A percentile compares a stretch with the other conserved stretches of the same genome.
phyloP scores from a whole-genome alignment of 1,140 invertebrate genomes.

The Formica exsecta region DNA sequence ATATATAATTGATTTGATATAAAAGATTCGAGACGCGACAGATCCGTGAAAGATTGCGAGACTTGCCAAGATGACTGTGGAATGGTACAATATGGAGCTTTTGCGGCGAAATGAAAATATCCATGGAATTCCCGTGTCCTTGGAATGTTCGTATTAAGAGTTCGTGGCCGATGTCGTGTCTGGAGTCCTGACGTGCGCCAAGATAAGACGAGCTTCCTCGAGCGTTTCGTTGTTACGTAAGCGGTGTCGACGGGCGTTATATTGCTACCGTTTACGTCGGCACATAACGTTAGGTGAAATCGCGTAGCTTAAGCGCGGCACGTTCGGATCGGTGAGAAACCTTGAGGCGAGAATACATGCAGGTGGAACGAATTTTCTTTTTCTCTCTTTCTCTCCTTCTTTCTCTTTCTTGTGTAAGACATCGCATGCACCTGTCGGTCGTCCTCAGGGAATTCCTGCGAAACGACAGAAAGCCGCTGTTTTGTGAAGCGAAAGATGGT shows the following conservation, averaged over 20 bases:
- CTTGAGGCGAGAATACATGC: constrained; percentile 55
- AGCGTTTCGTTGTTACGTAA: constrained; percentile 49
- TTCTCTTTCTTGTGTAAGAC: not conserved
- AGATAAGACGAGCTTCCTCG: constrained; percentile 41
- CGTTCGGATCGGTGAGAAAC: constrained; percentile 10
- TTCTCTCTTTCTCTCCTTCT: constrained; percentile 10
- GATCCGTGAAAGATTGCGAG: not conserved
- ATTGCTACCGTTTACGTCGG: constrained; percentile 59
- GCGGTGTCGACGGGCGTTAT: constrained; percentile 39
- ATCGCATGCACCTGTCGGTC: constrained; percentile 60
- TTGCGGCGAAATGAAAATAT: constrained; percentile 50
- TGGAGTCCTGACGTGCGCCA: constrained; percentile 33
- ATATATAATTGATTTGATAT: not conserved
- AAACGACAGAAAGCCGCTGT: not conserved
- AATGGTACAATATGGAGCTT: not conserved
- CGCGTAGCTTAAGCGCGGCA: not conserved
- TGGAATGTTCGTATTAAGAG: constrained; percentile 67
- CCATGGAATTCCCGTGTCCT: constrained; percentile 49
- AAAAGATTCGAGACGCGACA: not conserved
- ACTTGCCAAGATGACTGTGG: not conserved
- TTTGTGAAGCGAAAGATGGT: not conserved
- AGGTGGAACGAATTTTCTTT: constrained; percentile 64
- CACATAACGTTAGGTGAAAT: constrained; percentile 47
- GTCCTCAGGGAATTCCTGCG: constrained; percentile 54
- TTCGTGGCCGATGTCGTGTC: constrained; percentile 38